Evolutionary conservation across 2,797 vertebrate species (phyloP), one percentile per base, ranked within the genome.

Genomic region (Denticeps clupeoides): DNA sequence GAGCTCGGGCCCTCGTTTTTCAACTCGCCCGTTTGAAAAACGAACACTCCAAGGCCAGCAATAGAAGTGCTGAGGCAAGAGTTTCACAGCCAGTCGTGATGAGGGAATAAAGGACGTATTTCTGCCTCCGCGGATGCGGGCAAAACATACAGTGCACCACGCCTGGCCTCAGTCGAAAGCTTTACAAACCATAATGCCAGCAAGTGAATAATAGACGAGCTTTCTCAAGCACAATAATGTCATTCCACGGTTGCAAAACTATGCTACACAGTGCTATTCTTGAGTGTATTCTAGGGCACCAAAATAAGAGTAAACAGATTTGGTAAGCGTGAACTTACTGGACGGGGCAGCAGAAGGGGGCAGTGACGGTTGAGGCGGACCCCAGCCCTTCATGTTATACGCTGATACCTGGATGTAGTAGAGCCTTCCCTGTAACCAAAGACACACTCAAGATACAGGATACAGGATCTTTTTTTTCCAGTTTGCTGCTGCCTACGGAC

Each of bases 361-460:
- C 2, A 77, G 75, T n/a, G 90, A 81, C 45, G 62, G 71, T 55
- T 89, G 60, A 11, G 87, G 60, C 1, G 83, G 81, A 49, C 93
- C 89, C 94, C 94, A 98, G 64, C 94, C 94, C 77, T 87, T 97
- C 89, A 98, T 90, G 68, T 97, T 98, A 55, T 82, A 93, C 2
- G 93, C 93, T 0, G 82, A 89, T 53, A 97, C 87, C 42, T 75
- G 79, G 9, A 92, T 78, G 32, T 87, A 89, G 71, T 93, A 97
- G 2, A 78, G 71, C 38, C 82, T 85, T 28, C 89, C 89, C 93
- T 97, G 81, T 23, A 71, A 55, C 65, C 55, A 19, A 10, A 41
- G 40, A 41, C 19, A 41, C 4, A 24, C 29, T 32, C 6, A 7
- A 29, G 32, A 10, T 27, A 26, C 27, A 11, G 11, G 3, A 29